Evolutionary conservation across 2,888 invertebrate species (phyloP).

Genomic region (Drosophila neotestacea): DNA sequence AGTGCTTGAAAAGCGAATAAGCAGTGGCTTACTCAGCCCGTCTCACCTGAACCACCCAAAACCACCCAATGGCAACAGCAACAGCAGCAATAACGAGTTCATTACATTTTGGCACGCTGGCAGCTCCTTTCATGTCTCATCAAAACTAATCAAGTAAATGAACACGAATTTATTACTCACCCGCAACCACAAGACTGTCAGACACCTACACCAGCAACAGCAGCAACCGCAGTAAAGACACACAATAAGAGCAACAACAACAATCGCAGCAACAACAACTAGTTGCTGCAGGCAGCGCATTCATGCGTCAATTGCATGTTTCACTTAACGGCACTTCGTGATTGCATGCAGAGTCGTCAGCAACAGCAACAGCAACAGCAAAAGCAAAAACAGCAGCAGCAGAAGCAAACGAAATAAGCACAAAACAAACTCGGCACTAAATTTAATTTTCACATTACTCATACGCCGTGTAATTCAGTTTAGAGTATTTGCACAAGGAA

Average conservation of each 20-base stretch:
- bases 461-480: constrained; percentile 83
- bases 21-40: too few species aligned
- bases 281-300: constrained; percentile 63
- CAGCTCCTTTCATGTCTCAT: constrained; percentile 79
- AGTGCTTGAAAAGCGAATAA: not conserved
- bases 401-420: constrained; percentile 64
- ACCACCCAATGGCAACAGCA: constrained; percentile 2
- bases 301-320: constrained; percentile 81
- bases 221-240: constrained; percentile 27
- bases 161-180: constrained; percentile 71
- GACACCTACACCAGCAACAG: constrained; percentile 50
- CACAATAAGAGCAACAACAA: constrained; percentile 24
- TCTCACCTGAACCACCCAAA: not conserved
- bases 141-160: constrained; percentile 81
- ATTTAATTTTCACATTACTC: constrained; percentile 82
- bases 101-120: constrained; percentile 71
- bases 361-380: constrained; percentile 15
- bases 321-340: constrained; percentile 80
- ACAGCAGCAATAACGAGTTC: constrained; percentile 56
- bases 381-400: constrained; percentile 1
- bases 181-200: constrained; percentile 67
- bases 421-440: constrained; percentile 78
- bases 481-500: constrained; percentile 83
- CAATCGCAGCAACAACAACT: constrained; percentile 40
- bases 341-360: constrained; percentile 69